Conservation (phyloP, 2,113 vertebrate genomes). For the Bucco capensis region DNA sequence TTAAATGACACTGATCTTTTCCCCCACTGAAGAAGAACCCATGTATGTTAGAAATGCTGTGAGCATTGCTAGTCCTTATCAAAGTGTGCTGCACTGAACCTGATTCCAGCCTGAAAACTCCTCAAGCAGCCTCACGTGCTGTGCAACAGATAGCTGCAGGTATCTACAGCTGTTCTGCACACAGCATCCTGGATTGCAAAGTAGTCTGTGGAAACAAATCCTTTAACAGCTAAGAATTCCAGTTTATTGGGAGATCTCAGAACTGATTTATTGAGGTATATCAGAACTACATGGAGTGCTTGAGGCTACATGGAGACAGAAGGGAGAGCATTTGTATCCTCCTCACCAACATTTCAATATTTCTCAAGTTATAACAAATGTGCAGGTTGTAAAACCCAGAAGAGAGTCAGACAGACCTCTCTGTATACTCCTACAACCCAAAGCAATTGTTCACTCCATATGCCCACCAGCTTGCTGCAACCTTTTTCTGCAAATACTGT, state of each 20-base stretch:
- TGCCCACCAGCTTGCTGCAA: neutral
- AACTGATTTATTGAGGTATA: neutral
- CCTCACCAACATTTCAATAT: accelerated
- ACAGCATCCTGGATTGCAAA: neutral
- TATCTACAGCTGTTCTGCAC: neutral
- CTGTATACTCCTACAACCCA: neutral
- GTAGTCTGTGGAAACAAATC: neutral
- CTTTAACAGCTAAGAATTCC: neutral
- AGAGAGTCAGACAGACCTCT: neutral
- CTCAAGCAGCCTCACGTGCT: neutral
- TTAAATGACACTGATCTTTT: neutral
- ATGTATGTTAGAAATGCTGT: neutral
- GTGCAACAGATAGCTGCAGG: neutral
- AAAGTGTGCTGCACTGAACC: neutral
- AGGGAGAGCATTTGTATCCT: neutral
- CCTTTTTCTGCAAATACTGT: neutral
- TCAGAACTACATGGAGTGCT: neutral
- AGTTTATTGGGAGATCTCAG: neutral
- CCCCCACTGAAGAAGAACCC: neutral
- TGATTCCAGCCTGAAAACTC: neutral
- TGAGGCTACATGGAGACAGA: neutral
- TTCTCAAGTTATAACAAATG: neutral
- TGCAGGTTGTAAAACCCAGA: neutral
- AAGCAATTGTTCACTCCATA: neutral
- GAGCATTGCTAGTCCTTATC: neutral